Base-by-base conservation (phyloP, 1,140 invertebrate species). In the Meloidogyne chitwoodi region DNA sequence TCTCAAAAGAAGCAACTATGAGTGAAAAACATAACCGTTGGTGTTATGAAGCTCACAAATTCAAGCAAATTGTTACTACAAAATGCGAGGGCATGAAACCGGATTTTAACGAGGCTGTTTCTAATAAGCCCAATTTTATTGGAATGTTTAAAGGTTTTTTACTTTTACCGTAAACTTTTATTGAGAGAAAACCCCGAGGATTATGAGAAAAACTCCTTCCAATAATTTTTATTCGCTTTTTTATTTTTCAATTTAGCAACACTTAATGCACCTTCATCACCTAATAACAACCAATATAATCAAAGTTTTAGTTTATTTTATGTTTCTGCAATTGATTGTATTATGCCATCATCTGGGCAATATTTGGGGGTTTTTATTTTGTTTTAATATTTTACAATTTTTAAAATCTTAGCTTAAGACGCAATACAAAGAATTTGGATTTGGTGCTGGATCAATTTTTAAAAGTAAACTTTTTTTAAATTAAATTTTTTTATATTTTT, bases 261-360 rank as follows among this genome's bases (percentile, higher is more conserved):
- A 56, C n/a, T 56, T n/a, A 56, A n/a, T 14, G 2, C 48, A 0
- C 48, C 48, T n/a, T n/a, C 48, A n/a, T n/a, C n/a, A n/a, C n/a
- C n/a, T n/a, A n/a, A n/a, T n/a, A n/a, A n/a, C n/a, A n/a, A n/a
- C n/a, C n/a, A n/a, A n/a, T n/a, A n/a, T n/a, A n/a, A n/a, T 8
- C 48, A 56, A n/a, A n/a, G 29, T 31, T 19, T 73, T 24, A 56
- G 70, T 1, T 34, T 73, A 38, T 73, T 73, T 19, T 74, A 74
- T 41, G 73, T 27, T 19, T 63, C 73, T 14, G 73, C 68, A 27
- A 68, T 67, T 48, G 73, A 74, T 61, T 74, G 73, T 62, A 74
- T 74, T 41, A 27, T 67, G 64, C 62, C 27, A 16, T 29, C 31
- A 16, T 44, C 27, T 44, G 73, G 73, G 22, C 44, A 69, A 29